Base-by-base conservation (phyloP, 92 coral and sea anemone species). In the Bergia sp. region DNA sequence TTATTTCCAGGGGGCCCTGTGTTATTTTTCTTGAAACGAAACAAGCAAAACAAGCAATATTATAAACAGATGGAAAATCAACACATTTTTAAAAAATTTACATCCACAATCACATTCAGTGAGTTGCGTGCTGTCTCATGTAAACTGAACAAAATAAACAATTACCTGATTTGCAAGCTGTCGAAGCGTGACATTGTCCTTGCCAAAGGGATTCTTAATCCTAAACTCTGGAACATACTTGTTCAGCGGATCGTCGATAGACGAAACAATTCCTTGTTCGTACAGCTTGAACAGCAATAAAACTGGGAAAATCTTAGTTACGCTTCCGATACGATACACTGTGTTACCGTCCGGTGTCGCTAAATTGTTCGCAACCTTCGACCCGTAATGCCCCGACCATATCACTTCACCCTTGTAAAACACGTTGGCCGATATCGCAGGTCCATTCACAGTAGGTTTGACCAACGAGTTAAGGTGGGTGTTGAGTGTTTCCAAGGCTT, bases 201-300 rank as follows among this genome's bases (percentile, higher is more conserved):
- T 73, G 21, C 88, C 89, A 82, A 95, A 95, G 11, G 93, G 93
- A 81, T 95, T 95, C 78, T 77, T 89, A 47, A 95, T 93, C 39
- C 80, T 74, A 90, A 95, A 95, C 61, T 93, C 92, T 13, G 96
- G 93, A 44, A 90, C 91, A 90, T 93, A 95, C 90, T 95, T 95
- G 55, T 53, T 91, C 81, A 94, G 79, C 29, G 96, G 94, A 79
- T 94, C 98, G 38, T 94, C 98, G 36, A 94, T 29, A 40, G 96
- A 93, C 49, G 71, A 73, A 49, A 94, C 90, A 20, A 87, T 2
- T 18, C 96, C 93, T 6, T 81, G 69, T 73, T 95, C 96, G 85
- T 75, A 94, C 86, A 94, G 86, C 77, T 91, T 94, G 75, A 85
- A 94, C 21, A 89, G 10, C 92, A 94, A 78, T 13, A 94, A 71